A percentile compares a stretch with the other conserved stretches of the same genome.
phyloP scores from a whole-genome alignment of 2,113 vertebrate genomes.

The Prolemur simus region DNA sequence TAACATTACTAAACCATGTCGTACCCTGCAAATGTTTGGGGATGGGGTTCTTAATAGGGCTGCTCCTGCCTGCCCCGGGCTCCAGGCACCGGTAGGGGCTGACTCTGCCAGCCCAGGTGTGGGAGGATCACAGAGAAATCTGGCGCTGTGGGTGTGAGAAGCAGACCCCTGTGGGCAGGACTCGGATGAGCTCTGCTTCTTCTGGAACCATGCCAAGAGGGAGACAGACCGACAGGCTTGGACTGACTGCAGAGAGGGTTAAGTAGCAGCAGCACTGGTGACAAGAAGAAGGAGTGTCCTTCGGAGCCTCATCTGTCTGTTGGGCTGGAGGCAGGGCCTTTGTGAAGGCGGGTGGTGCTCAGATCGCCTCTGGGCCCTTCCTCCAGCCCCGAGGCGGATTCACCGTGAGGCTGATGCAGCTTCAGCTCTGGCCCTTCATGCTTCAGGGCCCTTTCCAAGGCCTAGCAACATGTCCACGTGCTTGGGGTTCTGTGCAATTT shows the following conservation, averaged over 20 bases:
- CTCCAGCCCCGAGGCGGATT: conserved; percentile 73
- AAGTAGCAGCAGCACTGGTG: background rate
- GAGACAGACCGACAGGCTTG: background rate
- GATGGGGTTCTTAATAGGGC: background rate
- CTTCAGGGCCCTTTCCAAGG: background rate
- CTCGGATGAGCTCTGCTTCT: background rate
- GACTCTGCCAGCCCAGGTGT: background rate
- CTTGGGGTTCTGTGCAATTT: background rate
- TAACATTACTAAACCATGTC: background rate
- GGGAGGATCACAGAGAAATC: background rate
- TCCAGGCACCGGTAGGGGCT: background rate
- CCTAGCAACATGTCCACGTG: background rate
- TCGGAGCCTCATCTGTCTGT: conserved; percentile 58
- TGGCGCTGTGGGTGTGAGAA: background rate
- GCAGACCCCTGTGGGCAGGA: background rate
- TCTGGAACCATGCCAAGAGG: conserved; percentile 18
- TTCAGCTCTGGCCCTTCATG: background rate
- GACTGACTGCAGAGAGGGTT: background rate
- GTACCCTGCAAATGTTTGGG: background rate
- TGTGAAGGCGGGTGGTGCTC: conserved; percentile 74
- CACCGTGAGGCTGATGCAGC: conserved; percentile 19
- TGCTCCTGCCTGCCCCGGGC: background rate
- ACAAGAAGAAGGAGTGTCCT: conserved; percentile 48
- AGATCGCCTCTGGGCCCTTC: conserved; percentile 78
- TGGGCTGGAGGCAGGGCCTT: conserved; percentile 78